Evolutionary conservation across 2,797 vertebrate species (phyloP).

Genomic region (Melanotaenia pygmaea): DNA sequence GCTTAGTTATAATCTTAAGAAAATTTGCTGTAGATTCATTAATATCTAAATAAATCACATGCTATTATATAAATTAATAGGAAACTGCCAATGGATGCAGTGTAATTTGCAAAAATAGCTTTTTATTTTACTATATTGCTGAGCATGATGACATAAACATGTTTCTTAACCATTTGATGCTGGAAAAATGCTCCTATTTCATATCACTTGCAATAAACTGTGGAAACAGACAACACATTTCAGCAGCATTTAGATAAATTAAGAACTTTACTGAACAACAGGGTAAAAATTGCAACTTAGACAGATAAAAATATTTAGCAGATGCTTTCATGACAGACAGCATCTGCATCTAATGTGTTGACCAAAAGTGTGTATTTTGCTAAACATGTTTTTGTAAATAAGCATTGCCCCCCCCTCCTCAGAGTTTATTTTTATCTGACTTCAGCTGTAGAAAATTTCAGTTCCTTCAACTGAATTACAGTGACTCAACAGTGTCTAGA

Average conservation of each 20-base stretch:
- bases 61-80: not conserved
- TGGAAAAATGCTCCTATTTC: not conserved
- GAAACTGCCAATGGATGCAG: not conserved
- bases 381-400: too few species aligned
- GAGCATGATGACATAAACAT: not conserved
- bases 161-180: not conserved
- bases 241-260: accelerated
- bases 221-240: not conserved
- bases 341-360: not conserved
- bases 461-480: constrained; percentile 12
- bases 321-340: not conserved
- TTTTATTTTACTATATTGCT: not conserved
- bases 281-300: not conserved
- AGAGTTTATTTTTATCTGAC: constrained; percentile 10
- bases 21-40: too few species aligned
- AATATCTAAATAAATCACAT: too few species aligned
- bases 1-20: too few species aligned
- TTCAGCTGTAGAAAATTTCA: constrained; percentile 12
- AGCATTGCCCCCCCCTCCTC: too few species aligned
- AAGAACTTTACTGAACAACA: not conserved
- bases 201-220: not conserved
- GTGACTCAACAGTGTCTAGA: constrained; percentile 44
- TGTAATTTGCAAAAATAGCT: not conserved
- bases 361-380: not conserved
- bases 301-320: not conserved